Evolutionary conservation across 2,888 invertebrate species (phyloP), one percentile per base, ranked within the genome.

Genomic region (Drosophila stalkeri): DNA sequence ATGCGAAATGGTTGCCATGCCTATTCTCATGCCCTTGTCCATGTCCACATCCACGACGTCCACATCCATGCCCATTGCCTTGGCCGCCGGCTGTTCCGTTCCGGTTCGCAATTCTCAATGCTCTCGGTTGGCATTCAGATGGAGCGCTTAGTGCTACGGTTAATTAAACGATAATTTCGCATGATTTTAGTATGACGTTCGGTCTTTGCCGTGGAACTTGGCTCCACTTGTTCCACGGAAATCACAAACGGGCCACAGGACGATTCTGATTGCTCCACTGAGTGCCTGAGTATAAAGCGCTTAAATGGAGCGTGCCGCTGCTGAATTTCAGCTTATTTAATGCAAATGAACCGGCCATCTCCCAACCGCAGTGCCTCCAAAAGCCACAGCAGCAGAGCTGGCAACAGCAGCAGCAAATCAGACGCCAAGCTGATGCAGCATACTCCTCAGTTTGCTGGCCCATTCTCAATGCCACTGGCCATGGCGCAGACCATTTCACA

Each of bases 301-400:
- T 83, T 80, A 80, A 86, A 86, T 86, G 82, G 75, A 88, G 86
- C 91, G 82, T 91, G 81, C 80, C 84, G 90, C 91, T 90, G 81
- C 85, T 89, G 91, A 88, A 92, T 90, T 91, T 90, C 89, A 92
- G 91, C 92, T 92, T 91, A 92, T 92, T 92, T 92, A 91, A 92
- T 92, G 91, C 91, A 91, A 92, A 91, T 92, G 92, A 91, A 86
- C 89, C 91, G 87, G 76, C 84, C 79, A 77, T 70, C 77, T 57
- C 60, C 71, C 68, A 71, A 27, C 62, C 56, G 33, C 16, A 62
- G 23, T 12, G 16, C 46, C 44, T 35, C 56, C 33, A 56, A 55
- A 43, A 63, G 27, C 31, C 16, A 27, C 27, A n/a, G 47, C 49
- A 9, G 52, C 52, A 52, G 51, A 31, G 27, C 27, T 27, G 27